These are phyloP conservation scores for Amphilophus citrinellus DNA, from an alignment of 2,113 vertebrate genomes.

Conservation along the genomic window DNA sequence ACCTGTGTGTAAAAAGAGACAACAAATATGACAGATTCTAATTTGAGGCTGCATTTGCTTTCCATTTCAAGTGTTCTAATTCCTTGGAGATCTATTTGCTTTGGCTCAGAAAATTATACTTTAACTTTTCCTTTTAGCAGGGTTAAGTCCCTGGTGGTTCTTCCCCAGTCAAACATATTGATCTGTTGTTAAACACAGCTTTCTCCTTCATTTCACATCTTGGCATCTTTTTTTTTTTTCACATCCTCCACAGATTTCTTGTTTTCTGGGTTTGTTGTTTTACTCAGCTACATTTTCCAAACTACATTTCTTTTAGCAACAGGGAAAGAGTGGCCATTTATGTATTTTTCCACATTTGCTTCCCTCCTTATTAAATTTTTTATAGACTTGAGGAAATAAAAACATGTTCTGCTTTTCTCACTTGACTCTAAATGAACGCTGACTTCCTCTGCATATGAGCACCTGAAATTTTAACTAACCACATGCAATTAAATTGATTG, in stretches of 20 bases:
- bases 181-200: constrained; percentile 40
- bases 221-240: background rate
- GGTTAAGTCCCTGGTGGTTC: constrained; percentile 34
- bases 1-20: background rate
- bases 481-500: constrained; percentile 36
- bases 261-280: constrained; percentile 3
- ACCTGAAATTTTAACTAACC: constrained; percentile 10
- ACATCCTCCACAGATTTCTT: background rate
- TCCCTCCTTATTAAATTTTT: constrained; percentile 13
- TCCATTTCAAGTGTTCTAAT: constrained; percentile 7
- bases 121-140: constrained; percentile 31
- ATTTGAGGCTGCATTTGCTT: constrained; percentile 4
- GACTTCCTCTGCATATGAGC: constrained; percentile 11
- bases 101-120: constrained; percentile 39
- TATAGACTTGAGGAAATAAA: constrained; percentile 4
- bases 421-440: constrained; percentile 13
- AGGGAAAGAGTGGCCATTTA: background rate
- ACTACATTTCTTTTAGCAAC: background rate
- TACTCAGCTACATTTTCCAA: constrained; percentile 3
- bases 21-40: background rate
- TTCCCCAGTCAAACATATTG: constrained; percentile 33
- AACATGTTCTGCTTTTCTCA: constrained; percentile 9
- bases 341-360: background rate
- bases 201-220: constrained; percentile 33
- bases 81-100: background rate